Evolutionary conservation across 1,140 invertebrate genomes (phyloP), one percentile per base, ranked within the genome.

Genomic region (Meloidogyne floridensis): DNA sequence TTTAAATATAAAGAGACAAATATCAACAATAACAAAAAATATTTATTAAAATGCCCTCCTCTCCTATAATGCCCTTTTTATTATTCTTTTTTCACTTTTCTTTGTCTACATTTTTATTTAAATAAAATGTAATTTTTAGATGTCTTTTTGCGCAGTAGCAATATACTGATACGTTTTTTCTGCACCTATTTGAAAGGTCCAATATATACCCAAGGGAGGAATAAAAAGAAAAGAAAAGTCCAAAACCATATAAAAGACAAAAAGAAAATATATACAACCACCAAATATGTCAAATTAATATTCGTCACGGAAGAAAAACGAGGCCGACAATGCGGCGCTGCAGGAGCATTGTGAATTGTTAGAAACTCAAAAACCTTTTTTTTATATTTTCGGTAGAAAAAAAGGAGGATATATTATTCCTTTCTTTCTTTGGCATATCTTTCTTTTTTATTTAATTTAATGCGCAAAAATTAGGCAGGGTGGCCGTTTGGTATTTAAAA

Each of bases 271-370:
- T 10, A 47, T 47, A 56, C 18, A 42, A 18, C 70, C 70, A 71
- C 32, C 20, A 56, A 8, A 59, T 42, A 43, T 65, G 8, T 54
- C 76, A 77, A 77, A 77, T 70, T 77, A 77, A 77, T 77, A 77
- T 77, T 77, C 53, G 76, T 77, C 76, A 77, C 76, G 76, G 76
- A 56, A 59, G n/a, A 18, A 56, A 59, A 42, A 15, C 32, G 43
- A 1, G 15, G 11, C 56, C 59, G 15, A n/a, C 59, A 15, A 59
- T 73, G 72, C n/a, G 72, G 42, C 72, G 72, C 56, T 70, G 5
- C 18, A 47, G 47, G 47, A 47, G 7, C 15, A 59, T 5, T 59
- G 4, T 59, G 47, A 59, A 15, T 59, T 59, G 4, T 59, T n/a
- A 6, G 6, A 65, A 65, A n/a, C 7, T 47, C 47, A 47, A 47